Conservation (phyloP, 2,888 invertebrate genomes). For the Drosophila nr. fundita region DNA sequence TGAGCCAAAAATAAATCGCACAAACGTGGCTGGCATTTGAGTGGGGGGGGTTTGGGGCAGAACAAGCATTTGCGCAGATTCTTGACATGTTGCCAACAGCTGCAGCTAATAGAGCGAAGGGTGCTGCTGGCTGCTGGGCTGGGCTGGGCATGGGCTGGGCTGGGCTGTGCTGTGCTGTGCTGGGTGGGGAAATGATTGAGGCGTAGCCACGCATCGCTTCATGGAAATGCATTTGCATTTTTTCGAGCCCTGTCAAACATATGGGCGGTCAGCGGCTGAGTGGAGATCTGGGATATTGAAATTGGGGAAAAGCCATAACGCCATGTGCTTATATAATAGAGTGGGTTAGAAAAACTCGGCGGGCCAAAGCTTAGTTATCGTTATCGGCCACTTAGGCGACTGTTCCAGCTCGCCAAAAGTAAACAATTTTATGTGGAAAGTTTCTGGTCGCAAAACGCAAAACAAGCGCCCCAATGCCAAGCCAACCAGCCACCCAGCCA, state of each 20-base stretch:
- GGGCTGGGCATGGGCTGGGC: no score
- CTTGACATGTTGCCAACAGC: constrained; percentile 81
- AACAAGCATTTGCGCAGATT: constrained; percentile 54
- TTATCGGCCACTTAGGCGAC: constrained; percentile 68
- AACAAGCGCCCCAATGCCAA: constrained; percentile 50
- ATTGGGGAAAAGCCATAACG: constrained; percentile 24
- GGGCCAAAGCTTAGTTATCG: constrained; percentile 43
- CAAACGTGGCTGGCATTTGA: constrained; percentile 46
- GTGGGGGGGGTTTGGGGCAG: not conserved
- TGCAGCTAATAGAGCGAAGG: constrained; percentile 44
- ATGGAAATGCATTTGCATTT: constrained; percentile 64
- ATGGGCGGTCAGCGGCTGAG: constrained; percentile 43
- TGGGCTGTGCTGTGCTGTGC: no score
- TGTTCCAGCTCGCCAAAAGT: constrained; percentile 51
- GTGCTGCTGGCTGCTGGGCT: not conserved
- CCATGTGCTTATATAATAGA: constrained; percentile 4
- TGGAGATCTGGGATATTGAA: constrained; percentile 35
- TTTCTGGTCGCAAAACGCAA: constrained; percentile 50
- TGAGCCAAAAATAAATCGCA: constrained; percentile 59
- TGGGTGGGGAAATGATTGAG: constrained; percentile 38
- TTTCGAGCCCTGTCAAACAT: constrained; percentile 36
- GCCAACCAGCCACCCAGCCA: not conserved
- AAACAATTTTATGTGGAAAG: constrained; percentile 77
- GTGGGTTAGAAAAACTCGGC: not conserved
- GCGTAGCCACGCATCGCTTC: constrained; percentile 64